Evolutionary conservation across 1,140 invertebrate species (phyloP).

Genomic region (Pentalonia nigronervosa): DNA sequence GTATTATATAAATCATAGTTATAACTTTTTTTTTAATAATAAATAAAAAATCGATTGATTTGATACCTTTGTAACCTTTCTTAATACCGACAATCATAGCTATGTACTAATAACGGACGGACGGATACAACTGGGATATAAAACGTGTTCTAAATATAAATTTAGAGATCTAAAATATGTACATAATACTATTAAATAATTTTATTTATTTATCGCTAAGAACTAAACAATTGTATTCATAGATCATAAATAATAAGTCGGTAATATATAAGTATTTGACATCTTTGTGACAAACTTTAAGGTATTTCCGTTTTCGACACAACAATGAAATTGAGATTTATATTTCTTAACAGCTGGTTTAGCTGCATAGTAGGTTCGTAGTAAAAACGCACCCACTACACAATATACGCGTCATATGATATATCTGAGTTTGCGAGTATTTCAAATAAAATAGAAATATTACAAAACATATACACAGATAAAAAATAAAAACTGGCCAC

Average conservation of each 20-base stretch:
- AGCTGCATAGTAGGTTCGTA: neutral
- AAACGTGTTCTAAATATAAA: too few relatives aligned
- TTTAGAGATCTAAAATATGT: too few relatives aligned
- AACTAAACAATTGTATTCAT: neutral
- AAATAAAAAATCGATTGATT: too few relatives aligned
- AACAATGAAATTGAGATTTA: neutral
- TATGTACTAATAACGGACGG: too few relatives aligned
- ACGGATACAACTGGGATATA: too few relatives aligned
- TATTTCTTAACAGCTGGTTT: neutral
- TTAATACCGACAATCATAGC: too few relatives aligned
- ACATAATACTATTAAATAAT: too few relatives aligned
- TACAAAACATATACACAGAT: neutral
- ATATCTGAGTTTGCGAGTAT: neutral
- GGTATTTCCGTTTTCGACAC: neutral
- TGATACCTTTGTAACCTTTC: too few relatives aligned
- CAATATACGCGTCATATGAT: neutral
- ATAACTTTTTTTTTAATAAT: too few relatives aligned
- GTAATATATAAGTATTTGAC: neutral
- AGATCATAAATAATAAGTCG: neutral
- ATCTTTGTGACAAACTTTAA: neutral
- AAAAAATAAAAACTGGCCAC: neutral
- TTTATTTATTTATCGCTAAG: neutral
- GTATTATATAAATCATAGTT: too few relatives aligned
- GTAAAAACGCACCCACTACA: neutral
- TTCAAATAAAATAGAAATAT: neutral